Percentiles rank a stretch among this genome's conserved stretches.
Conservation (phyloP, 2,113 vertebrate species). For the Pseudois nayaur region DNA sequence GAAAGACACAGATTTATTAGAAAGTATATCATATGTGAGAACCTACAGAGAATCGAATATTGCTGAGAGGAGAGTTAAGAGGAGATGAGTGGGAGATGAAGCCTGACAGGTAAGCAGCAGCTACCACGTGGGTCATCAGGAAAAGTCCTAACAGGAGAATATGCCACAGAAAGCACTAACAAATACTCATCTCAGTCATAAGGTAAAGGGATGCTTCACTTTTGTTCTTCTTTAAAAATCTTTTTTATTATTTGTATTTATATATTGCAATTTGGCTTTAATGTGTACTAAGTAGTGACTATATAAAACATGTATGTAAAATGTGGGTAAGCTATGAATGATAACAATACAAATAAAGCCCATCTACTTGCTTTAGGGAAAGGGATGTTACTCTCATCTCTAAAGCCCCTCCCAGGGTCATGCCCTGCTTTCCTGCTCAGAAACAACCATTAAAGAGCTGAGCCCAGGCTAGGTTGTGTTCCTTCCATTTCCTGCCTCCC, state of each 20-base stretch:
- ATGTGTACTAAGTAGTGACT: not conserved
- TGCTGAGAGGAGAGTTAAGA: not conserved
- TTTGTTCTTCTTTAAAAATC: not conserved
- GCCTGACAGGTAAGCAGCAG: not conserved
- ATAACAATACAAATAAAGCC: not conserved
- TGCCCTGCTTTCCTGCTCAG: not conserved
- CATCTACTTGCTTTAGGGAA: not conserved
- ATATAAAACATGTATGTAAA: not conserved
- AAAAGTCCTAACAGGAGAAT: not conserved
- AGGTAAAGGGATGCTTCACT: not conserved
- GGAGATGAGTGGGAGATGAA: not conserved
- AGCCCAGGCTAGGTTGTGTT: not conserved
- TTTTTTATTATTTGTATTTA: not conserved
- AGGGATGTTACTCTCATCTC: not conserved
- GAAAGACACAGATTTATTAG: not conserved
- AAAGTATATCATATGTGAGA: not conserved
- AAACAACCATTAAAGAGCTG: not conserved
- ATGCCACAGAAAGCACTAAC: not conserved
- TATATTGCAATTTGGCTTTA: not conserved
- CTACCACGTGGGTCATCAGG: not conserved
- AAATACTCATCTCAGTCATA: not conserved
- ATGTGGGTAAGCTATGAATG: not conserved
- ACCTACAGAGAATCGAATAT: not conserved
- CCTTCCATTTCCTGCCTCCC: not conserved
- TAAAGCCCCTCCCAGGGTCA: not conserved